Evolutionary conservation across 2,113 vertebrate genomes (phyloP), one percentile per base, ranked within the genome.

Genomic region (Polyodon spathula): DNA sequence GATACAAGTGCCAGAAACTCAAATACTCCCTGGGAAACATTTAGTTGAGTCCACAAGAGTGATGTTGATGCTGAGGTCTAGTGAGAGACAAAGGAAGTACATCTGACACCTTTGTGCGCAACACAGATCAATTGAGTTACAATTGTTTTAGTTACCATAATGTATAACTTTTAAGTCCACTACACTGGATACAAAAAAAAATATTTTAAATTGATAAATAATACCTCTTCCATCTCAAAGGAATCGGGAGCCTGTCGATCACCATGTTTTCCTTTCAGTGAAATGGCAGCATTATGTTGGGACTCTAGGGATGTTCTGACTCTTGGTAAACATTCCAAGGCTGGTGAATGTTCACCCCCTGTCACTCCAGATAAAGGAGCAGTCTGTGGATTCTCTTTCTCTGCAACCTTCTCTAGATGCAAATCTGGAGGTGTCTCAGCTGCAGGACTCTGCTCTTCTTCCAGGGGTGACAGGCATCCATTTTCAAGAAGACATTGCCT

Each of bases 211-310:
- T 9, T 62, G 16, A 40, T 11, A 54, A 15, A n/a, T 16, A 17
- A 59, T 66, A 85, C 78, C 75, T 88, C 81, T 73, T 85, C 79
- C 73, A 85, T 71, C 76, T 89, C 83, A 68, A 80, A 86, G 5
- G 61, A 88, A 6, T 76, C 75, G 63, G 66, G 62, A 15, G 59
- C 40, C 65, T 74, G 69, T 42, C 6, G 11, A 4, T 6, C 58
- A 38, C 12, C 0, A 1, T 37, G 6, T 12, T 65, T n/a, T 4
- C 54, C 72, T 67, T 54, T 73, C 48, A 80, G 44, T 1, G 2
- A 64, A 43, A 71, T 60, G 2, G 14, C 4, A 46, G 70, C 6
- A 59, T 59, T 15, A 40, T 67, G 40, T 44, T 17, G 53, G 37
- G 37, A 10, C 11, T 73, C 63, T 43, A 42, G 66, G 12, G 1